A percentile compares a stretch with the other conserved stretches of the same genome.
Evolutionary conservation across 2,113 vertebrate species (phyloP).

Genomic region (Aythya baeri): DNA sequence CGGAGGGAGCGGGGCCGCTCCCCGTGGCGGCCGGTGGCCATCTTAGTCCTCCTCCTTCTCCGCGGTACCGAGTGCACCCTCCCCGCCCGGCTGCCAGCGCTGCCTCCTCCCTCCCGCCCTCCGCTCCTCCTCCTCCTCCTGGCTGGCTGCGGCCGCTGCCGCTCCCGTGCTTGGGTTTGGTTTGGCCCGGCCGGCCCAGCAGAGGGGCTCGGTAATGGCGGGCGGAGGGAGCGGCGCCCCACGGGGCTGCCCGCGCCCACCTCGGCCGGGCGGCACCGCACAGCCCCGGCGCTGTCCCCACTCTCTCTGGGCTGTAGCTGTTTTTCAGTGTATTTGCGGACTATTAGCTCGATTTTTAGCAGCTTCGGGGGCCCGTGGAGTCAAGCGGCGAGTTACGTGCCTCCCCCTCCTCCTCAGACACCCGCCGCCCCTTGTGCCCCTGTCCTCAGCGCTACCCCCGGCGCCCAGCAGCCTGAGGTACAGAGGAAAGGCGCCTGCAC

Average conservation of each 20-base stretch:
- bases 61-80: slow-evolving; percentile 27
- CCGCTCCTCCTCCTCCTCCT: neutral
- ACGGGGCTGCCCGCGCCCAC: too few species aligned
- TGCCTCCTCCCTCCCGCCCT: slow-evolving; percentile 41
- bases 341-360: neutral
- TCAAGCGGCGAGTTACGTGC: neutral
- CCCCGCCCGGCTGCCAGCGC: slow-evolving; percentile 43
- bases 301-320: too few species aligned
- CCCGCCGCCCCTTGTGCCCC: neutral
- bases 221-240: neutral
- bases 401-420: neutral
- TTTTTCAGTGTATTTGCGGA: too few species aligned
- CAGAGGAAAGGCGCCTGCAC: neutral
- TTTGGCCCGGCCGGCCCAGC: neutral
- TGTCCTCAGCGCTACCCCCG: neutral
- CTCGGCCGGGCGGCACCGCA: neutral
- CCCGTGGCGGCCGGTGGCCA: slow-evolving; percentile 52
- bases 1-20: slow-evolving; percentile 27
- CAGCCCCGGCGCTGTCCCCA: neutral
- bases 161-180: neutral
- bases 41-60: slow-evolving; percentile 52
- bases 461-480: too few species aligned
- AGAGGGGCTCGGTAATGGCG: neutral
- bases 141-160: neutral
- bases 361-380: neutral